These are phyloP conservation scores for Lissocephala sabroskyi DNA, from an alignment of 2,888 invertebrate species.

Conservation along the genomic window DNA sequence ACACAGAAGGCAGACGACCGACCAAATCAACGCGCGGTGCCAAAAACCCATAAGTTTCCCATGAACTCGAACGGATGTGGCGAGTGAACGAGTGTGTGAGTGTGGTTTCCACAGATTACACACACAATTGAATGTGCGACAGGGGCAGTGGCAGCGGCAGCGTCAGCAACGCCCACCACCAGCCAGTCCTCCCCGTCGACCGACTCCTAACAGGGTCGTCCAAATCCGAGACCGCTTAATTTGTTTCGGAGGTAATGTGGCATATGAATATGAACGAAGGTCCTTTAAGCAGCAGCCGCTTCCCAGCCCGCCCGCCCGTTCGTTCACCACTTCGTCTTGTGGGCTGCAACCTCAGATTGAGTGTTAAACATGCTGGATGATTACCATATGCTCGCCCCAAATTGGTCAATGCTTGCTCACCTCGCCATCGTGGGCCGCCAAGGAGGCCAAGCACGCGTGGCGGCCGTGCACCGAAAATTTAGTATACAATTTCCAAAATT, in stretches of 20 bases:
- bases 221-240: conserved; percentile 57
- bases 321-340: conserved; percentile 7
- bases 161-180: conserved; percentile 53
- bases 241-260: conserved; percentile 62
- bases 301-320: not conserved
- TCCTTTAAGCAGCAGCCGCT: conserved; percentile 7
- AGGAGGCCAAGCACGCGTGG: no score
- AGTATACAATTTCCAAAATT: conserved; percentile 58
- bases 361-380: conserved; percentile 45
- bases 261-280: conserved; percentile 50
- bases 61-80: conserved; percentile 16
- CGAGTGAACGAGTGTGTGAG: conserved; percentile 18
- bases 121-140: conserved; percentile 41
- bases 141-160: conserved; percentile 12
- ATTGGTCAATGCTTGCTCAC: conserved; percentile 9
- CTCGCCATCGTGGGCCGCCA: no score
- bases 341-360: conserved; percentile 53
- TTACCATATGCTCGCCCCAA: conserved; percentile 11
- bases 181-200: conserved; percentile 22
- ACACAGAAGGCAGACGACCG: conserved; percentile 13
- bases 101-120: conserved; percentile 52
- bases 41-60: conserved; percentile 23
- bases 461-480: conserved; percentile 67
- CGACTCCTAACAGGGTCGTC: conserved; percentile 41
- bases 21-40: not conserved